Evolutionary conservation across 2,797 vertebrate genomes (phyloP).

Genomic region (Euphonia xanthogaster): DNA sequence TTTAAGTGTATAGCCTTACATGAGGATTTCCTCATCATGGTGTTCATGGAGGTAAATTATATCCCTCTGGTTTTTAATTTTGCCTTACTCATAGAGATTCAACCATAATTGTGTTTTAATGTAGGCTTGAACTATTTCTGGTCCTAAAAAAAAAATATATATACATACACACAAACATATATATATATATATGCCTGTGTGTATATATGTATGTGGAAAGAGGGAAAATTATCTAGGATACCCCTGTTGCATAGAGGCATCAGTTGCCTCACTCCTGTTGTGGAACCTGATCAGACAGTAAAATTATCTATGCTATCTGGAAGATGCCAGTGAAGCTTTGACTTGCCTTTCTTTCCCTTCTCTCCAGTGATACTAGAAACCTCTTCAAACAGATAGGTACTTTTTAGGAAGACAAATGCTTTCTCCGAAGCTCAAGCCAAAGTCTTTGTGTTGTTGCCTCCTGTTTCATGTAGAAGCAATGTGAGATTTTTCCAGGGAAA

Average conservation of each 20-base stretch:
- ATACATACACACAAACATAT: neutral
- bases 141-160: neutral
- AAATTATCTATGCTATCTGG: neutral
- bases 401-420: neutral
- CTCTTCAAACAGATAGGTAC: neutral
- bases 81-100: neutral
- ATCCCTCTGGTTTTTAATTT: neutral
- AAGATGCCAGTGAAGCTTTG: neutral
- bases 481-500: neutral
- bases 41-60: neutral
- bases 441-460: neutral
- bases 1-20: neutral
- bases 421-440: neutral
- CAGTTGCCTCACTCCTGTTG: neutral
- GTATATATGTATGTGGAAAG: neutral
- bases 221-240: neutral
- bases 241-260: neutral
- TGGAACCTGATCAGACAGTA: neutral
- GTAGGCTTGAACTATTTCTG: neutral
- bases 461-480: neutral
- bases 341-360: neutral
- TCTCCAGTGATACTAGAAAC: neutral
- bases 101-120: neutral
- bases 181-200: rapidly evolving
- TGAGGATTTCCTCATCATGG: neutral